Evolutionary conservation across 2,113 vertebrate genomes (phyloP).

Genomic region (Mohoua ochrocephala): DNA sequence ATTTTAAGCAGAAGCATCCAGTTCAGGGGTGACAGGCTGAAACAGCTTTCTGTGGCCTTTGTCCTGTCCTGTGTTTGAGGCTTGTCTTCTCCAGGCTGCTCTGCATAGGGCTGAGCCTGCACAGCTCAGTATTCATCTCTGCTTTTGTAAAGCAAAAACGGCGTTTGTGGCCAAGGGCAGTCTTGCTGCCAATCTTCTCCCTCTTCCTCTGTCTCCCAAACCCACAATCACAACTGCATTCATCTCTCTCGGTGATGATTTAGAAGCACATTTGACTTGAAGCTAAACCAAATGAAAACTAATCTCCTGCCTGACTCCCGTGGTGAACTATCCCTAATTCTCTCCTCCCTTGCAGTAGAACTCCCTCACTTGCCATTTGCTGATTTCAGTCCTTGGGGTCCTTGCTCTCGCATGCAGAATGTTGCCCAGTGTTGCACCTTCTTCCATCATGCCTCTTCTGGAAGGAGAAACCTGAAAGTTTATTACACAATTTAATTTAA

Average conservation of each 20-base stretch:
- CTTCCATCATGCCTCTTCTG: not conserved
- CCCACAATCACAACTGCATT: not conserved
- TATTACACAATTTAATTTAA: not conserved
- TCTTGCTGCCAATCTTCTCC: not conserved
- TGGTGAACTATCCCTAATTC: not conserved
- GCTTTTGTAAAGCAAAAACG: not conserved
- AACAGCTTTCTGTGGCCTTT: constrained; percentile 18
- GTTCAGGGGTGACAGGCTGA: not conserved
- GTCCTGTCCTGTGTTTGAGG: not conserved
- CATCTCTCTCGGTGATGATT: not conserved
- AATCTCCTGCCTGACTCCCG: not conserved
- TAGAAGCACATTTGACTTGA: not conserved
- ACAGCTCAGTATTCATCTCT: not conserved
- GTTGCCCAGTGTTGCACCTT: not conserved
- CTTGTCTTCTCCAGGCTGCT: not conserved
- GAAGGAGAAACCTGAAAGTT: not conserved
- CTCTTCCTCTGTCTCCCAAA: not conserved
- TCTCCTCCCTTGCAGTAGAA: not conserved
- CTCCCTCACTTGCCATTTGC: not conserved
- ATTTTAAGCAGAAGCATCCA: not conserved
- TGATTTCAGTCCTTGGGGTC: not conserved
- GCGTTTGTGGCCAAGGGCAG: not conserved
- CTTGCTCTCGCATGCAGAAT: not conserved
- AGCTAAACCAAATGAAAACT: not conserved
- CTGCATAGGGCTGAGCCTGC: not conserved